These are phyloP conservation scores for Dyspetes luteomarginatus DNA, from an alignment of 2,888 invertebrate species.

Conservation along the genomic window DNA sequence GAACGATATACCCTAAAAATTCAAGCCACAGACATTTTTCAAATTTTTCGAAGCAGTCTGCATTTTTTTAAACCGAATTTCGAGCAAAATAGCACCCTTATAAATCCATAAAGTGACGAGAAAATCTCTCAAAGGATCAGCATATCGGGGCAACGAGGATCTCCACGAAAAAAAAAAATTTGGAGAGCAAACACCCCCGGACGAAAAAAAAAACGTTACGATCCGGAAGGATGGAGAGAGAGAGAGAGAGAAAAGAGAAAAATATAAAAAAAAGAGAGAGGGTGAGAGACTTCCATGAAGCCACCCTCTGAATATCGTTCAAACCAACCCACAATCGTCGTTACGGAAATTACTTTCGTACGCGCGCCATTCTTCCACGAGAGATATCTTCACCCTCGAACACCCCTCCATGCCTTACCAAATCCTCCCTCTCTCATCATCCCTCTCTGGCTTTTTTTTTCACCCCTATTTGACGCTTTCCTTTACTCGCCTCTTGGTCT, in stretches of 20 bases:
- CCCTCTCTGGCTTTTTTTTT: neutral
- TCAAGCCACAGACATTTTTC: too few species aligned
- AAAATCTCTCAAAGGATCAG: slow-evolving; percentile 45
- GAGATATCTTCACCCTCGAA: slow-evolving; percentile 60
- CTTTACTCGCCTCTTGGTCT: neutral
- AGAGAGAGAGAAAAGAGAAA: neutral
- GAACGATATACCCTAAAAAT: too few species aligned
- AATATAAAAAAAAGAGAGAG: neutral
- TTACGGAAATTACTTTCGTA: slow-evolving; percentile 68
- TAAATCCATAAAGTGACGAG: slow-evolving; percentile 11
- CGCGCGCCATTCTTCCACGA: slow-evolving; percentile 60
- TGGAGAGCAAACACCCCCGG: slow-evolving; percentile 9
- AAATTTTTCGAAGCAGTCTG: neutral
- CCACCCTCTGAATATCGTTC: slow-evolving; percentile 60
- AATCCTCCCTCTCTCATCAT: neutral
- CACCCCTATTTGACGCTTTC: neutral
- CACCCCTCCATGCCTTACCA: slow-evolving; percentile 28
- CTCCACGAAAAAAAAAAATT: neutral
- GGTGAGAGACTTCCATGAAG: slow-evolving; percentile 1
- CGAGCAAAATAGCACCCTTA: slow-evolving; percentile 4
- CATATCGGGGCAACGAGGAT: slow-evolving; percentile 23
- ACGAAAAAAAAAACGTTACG: slow-evolving; percentile 35
- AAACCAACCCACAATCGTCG: slow-evolving; percentile 63
- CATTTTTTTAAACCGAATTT: slow-evolving; percentile 10
- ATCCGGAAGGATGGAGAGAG: slow-evolving; percentile 21